Evolutionary conservation across 2,888 invertebrate genomes (phyloP), one percentile per base, ranked within the genome.

Genomic region (Cosmorhoe ocellata): DNA sequence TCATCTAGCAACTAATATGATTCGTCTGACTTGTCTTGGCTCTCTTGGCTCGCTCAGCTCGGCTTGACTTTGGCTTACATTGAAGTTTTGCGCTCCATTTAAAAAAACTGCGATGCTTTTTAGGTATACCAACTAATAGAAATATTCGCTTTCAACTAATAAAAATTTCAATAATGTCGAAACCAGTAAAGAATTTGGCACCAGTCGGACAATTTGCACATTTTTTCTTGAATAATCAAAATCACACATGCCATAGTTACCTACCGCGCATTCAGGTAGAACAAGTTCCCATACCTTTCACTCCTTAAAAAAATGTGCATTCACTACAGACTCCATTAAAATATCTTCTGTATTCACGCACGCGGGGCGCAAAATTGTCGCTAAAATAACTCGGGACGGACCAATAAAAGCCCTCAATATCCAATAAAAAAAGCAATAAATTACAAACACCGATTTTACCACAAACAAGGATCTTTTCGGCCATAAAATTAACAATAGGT

Each of bases 361-460:
- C 56, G 55, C 38, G 33, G 58, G 39, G 48, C 51, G 55, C 59
- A 55, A 59, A 59, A 59, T 51, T 56, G 58, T 55, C 32, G 46
- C 59, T 55, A 46, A 55, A 44, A 30, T 11, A 10, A 6, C 24
- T 6, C 7, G 14, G 30, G 32, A 27, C 38, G 37, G 12, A 13
- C 34, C 27, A 49, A 54, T 48, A 51, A 52, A 49, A 47, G 30
- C 2, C 24, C 39, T 22, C 41, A 58, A 51, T 56, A 38, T 27
- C 34, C 26, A 40, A 54, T 46, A 62, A 59, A 56, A 61, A 45
- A 47, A 56, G 67, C 61, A 66, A 69, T 76, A 76, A 74, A 76
- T 76, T 70, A 72, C 49, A 48, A 52, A 58, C 64, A 63, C 62
- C 61, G 67, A 62, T 67, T 66, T 64, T 53, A 69, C 74, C 74